Base-by-base conservation (phyloP, 2,113 vertebrate genomes). In the Amphiprion percula region DNA sequence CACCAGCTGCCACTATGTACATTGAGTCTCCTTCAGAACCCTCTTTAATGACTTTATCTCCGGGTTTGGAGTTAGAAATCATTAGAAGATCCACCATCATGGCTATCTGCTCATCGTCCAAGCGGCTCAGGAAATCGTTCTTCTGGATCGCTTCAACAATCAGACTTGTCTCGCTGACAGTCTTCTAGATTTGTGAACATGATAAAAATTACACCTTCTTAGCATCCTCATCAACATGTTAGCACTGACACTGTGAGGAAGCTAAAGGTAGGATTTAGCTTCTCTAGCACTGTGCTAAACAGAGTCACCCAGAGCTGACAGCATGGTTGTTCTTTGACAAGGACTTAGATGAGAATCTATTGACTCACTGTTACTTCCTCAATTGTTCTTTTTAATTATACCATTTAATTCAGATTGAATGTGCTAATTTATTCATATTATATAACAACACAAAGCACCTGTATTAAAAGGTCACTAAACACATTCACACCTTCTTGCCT, bases 1-100 rank as follows among this genome's bases (percentile, higher is more conserved):
- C 94, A 26, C 55, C 77, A 95, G 95, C 95, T 92, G 95, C 95
- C 21, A 96, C 94, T 1, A 96, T 95, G 90, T 94, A 96, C 95
- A 96, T 92, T 88, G 91, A 79, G 60, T 95, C 89, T n/a, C 95
- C 96, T 15, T 96, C 94, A 0, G 74, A 15, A 3, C 95, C 95
- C 70, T 96, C 96, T 5, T 75, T 89, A 60, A 96, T 94, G 80
- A 96, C 87, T 0, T 84, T 82, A 0, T 93, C 83, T 0, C 94
- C 93, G 0, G 89, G 89, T 60, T 84, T 84, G 49, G 77, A 77
- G 64, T 86, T 44, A 2, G 60, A 66, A 0, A 75, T 49, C 33
- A 28, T 28, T 15, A 96, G 84, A 10, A 95, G 91, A 24, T 94
- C 94, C 73, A 95, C 94, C 93, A 96, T 94, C 71, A 93, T 94